A percentile compares a stretch with the other conserved stretches of the same genome.
Conservation (phyloP, 1,140 invertebrate genomes). For the Zophobas morio region DNA sequence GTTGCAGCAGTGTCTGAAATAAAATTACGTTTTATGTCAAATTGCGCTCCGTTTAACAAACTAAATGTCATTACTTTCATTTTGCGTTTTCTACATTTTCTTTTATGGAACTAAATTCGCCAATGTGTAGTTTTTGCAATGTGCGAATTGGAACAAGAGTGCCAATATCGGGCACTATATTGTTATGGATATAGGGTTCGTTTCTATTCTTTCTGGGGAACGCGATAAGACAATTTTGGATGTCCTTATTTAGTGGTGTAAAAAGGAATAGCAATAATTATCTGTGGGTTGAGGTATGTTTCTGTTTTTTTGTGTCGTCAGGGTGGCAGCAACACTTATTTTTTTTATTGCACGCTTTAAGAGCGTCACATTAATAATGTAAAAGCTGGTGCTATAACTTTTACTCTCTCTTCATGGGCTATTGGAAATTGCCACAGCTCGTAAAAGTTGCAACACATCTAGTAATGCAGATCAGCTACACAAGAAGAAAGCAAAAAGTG, state of each 20-base stretch:
- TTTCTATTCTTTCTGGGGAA: background rate
- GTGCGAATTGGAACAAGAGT: background rate
- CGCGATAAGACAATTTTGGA: background rate
- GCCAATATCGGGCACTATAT: background rate
- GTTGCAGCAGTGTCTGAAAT: background rate
- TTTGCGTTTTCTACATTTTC: background rate
- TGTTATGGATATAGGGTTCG: conserved; percentile 1
- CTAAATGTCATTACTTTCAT: background rate
- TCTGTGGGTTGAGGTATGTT: no score
- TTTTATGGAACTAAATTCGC: background rate
- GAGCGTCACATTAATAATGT: no score
- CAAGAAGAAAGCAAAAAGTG: no score
- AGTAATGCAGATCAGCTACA: no score
- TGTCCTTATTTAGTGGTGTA: background rate
- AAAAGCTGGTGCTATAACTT: no score
- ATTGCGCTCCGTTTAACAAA: conserved; percentile 5
- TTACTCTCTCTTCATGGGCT: no score
- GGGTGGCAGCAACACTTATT: no score
- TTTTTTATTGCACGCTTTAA: no score
- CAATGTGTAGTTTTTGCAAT: background rate
- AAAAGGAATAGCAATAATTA: no score
- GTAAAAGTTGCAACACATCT: no score
- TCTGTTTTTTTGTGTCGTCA: no score
- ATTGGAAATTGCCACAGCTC: no score
- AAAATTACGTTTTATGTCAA: conserved; percentile 11